A percentile compares a stretch with the other conserved stretches of the same genome.
Evolutionary conservation across 2,113 vertebrate genomes (phyloP).

Genomic region (Tyrannus savana): DNA sequence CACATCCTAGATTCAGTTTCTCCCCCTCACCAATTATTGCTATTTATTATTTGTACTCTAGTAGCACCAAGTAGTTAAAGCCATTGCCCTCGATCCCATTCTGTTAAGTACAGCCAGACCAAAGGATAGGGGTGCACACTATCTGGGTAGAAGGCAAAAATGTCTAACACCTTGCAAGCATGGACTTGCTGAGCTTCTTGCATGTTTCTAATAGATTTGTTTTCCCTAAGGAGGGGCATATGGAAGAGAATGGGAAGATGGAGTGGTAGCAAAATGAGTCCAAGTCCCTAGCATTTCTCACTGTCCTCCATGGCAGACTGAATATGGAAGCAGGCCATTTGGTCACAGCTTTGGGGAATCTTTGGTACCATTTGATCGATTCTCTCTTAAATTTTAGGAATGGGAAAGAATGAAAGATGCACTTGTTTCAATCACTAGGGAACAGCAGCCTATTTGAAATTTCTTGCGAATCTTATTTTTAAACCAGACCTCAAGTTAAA

Average conservation of each 20-base stretch:
- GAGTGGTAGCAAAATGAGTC: neutral
- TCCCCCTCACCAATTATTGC: neutral
- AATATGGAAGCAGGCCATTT: neutral
- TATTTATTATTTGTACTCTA: neutral
- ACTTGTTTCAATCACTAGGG: neutral
- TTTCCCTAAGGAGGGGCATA: neutral
- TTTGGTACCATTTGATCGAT: neutral
- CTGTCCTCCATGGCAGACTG: neutral
- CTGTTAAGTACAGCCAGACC: neutral
- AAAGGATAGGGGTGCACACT: neutral
- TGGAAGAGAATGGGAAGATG: neutral
- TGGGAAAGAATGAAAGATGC: neutral
- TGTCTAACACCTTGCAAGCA: fast-evolving
- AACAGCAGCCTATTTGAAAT: neutral
- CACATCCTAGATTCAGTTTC: neutral
- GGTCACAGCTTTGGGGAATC: neutral
- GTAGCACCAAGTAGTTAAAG: neutral
- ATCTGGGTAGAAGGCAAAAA: neutral
- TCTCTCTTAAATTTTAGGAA: neutral
- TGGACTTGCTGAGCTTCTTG: neutral
- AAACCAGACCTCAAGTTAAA: neutral
- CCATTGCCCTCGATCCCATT: neutral
- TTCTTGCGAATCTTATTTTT: neutral
- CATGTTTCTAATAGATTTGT: neutral
- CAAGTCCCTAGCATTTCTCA: neutral